Conservation (phyloP, 2,797 vertebrate genomes). For the Ictinia mississippiensis region DNA sequence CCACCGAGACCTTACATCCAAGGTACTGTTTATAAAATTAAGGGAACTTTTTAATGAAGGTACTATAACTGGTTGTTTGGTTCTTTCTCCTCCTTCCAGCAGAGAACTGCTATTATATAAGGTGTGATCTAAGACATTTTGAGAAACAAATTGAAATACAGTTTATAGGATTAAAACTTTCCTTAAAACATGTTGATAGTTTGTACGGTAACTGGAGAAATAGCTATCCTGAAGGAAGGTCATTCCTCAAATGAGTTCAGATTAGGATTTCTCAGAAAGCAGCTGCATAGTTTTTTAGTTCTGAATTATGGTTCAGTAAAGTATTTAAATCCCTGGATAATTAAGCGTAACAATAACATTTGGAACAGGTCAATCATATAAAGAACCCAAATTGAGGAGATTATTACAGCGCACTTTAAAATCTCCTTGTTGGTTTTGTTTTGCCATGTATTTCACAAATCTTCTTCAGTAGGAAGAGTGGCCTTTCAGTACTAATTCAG, state of each 20-base stretch:
- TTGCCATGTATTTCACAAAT: background rate
- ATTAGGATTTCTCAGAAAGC: slow-evolving; percentile 28
- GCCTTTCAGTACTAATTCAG: background rate
- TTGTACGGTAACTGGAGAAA: background rate
- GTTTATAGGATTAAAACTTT: background rate
- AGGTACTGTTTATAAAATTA: slow-evolving; percentile 76
- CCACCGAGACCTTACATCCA: slow-evolving; percentile 97
- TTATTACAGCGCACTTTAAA: background rate
- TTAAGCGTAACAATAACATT: slow-evolving; percentile 2
- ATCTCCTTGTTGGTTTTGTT: slow-evolving; percentile 2
- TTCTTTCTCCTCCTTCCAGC: background rate
- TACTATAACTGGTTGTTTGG: background rate
- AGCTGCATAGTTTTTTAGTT: background rate
- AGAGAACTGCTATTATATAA: background rate
- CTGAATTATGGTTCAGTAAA: background rate
- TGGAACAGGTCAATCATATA: background rate
- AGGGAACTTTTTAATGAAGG: background rate
- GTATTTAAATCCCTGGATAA: slow-evolving; percentile 10
- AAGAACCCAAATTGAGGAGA: background rate
- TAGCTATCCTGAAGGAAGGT: background rate
- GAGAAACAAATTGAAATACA: background rate
- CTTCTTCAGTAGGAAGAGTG: background rate
- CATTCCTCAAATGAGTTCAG: background rate
- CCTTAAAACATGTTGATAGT: background rate
- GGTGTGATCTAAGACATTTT: background rate